Base-by-base conservation (phyloP, 2,113 vertebrate genomes). In the Cyprinodon variegatus region DNA sequence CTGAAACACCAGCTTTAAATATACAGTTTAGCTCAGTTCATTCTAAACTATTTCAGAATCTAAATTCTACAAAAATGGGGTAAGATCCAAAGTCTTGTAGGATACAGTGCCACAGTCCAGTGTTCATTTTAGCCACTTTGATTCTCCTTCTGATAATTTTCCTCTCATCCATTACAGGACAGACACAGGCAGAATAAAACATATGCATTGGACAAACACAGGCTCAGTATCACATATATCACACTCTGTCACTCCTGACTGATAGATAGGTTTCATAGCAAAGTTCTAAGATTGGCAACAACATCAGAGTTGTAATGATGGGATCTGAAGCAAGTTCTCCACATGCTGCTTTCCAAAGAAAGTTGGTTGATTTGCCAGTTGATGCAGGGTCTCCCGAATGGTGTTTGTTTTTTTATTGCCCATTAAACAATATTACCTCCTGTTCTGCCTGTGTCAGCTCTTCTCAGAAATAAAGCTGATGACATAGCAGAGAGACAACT, bases 351-450 rank as follows among this genome's bases (percentile, higher is more conserved):
- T 22, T 76, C 68, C 61, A n/a, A 69, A 40, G 48, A 50, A 72
- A 48, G 50, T 65, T 73, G 76, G 79, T 76, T 87, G 61, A 81
- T 86, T 85, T 87, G 68, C 86, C 80, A 82, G 50, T 65, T 81
- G 79, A 83, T 85, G 78, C 65, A 65, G 70, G 72, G 61, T 78
- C 43, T 74, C 86, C 64, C 83, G 87, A 78, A 84, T 83, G 78
- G 10, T 50, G 74, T 87, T 83, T 86, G 72, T 88, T 87, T 91
- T 90, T 91, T 90, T 84, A 88, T 87, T 83, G 82, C 64, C 72
- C 66, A 87, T 91, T 89, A 89, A 87, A 87, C 79, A 82, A 76
- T 83, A 86, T 86, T 81, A 87, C 65, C 74, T 70, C 39, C 61
- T 50, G 48, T 85, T 80, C 43, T 88, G 85, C 83, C 86, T 74